A percentile compares a stretch with the other conserved stretches of the same genome.
Evolutionary conservation across 2,113 vertebrate genomes (phyloP).

Genomic region (Python bivittatus): DNA sequence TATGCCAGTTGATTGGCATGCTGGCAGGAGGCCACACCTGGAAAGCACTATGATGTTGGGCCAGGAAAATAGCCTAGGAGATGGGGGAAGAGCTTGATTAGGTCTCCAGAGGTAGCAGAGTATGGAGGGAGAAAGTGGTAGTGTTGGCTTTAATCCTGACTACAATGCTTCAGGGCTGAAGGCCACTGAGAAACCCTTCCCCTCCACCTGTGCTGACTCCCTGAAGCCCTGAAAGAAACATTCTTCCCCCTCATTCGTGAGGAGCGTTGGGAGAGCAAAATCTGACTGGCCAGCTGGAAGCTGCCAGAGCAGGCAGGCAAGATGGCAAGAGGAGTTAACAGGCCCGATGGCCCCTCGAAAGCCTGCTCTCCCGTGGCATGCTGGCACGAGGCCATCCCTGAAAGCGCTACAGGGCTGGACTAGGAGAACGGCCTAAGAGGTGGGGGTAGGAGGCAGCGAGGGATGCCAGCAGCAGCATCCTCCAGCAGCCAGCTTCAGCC

Average conservation of each 20-base stretch:
- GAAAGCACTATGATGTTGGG: neutral
- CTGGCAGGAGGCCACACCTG: neutral
- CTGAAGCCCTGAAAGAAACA: neutral
- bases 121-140: neutral
- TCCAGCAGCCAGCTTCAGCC: too few species aligned
- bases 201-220: neutral
- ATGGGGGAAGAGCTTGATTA: neutral
- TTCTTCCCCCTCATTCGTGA: neutral
- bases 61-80: neutral
- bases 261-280: neutral
- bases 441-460: too few species aligned
- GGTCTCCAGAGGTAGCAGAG: neutral
- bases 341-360: neutral
- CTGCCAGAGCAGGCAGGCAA: neutral
- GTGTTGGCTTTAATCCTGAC: neutral
- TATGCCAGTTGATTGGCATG: neutral
- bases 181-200: neutral
- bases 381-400: neutral
- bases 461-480: too few species aligned
- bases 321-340: neutral
- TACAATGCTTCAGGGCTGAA: neutral
- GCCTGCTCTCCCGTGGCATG: neutral
- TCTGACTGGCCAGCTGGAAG: neutral
- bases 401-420: neutral
- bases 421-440: too few species aligned